Evolutionary conservation across 2,113 vertebrate species (phyloP).

Genomic region (Albula goreensis): DNA sequence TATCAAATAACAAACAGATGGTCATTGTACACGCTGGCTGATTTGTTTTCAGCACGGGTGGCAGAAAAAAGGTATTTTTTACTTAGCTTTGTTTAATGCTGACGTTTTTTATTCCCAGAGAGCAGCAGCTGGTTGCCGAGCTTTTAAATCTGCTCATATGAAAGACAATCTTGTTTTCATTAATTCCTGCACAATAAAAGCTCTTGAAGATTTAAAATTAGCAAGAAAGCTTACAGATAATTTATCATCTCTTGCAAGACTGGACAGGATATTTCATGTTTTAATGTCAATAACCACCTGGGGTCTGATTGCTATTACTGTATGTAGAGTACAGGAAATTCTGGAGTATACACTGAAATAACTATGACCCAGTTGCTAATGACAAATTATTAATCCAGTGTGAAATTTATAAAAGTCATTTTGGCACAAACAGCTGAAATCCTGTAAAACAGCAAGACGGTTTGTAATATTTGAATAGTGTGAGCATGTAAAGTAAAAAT

Average conservation of each 20-base stretch:
- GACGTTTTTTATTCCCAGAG: conserved; percentile 92
- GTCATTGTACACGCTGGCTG: conserved; percentile 94
- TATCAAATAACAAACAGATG: conserved; percentile 99
- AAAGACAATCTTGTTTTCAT: conserved; percentile 99
- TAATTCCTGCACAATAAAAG: conserved; percentile 99
- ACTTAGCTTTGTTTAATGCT: conserved; percentile 98
- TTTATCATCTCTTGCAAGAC: conserved; percentile 97
- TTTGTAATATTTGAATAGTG: background rate
- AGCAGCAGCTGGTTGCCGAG: conserved; percentile 99
- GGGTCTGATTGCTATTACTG: conserved; percentile 63
- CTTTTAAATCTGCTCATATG: conserved; percentile 99
- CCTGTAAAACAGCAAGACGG: background rate
- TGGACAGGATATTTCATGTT: conserved; percentile 96
- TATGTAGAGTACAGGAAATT: conserved; percentile 44
- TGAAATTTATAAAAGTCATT: background rate
- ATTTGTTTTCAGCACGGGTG: conserved; percentile 97
- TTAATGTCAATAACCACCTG: conserved; percentile 90
- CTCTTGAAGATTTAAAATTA: conserved; percentile 99
- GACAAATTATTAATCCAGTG: background rate
- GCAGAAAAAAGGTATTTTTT: conserved; percentile 94
- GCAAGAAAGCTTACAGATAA: conserved; percentile 98
- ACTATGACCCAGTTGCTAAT: background rate
- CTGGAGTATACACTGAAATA: background rate
- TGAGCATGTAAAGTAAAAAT: background rate
- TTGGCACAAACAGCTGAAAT: background rate